Evolutionary conservation across 2,888 invertebrate species (phyloP), one percentile per base, ranked within the genome.

Genomic region (Nomada ruficornis): DNA sequence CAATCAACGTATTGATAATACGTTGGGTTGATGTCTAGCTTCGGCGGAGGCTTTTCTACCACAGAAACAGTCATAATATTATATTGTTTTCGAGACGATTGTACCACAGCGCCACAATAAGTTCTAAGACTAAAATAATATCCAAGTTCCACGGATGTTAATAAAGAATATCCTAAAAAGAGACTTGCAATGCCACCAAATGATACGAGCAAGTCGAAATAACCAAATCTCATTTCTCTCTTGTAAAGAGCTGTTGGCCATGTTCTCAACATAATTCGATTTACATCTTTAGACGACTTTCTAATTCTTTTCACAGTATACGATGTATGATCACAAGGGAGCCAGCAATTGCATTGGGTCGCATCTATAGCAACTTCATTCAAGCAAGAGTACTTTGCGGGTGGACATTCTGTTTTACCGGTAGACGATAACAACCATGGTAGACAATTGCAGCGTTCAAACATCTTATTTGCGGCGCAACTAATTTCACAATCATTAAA

Each of bases 191-290:
- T 95, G n/a, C 95, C 95, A 18, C 95, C 95, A 76, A 94, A 94
- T 0, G 91, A 90, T 2, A 96, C 97, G 60, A 97, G 92, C 69
- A 97, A 94, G 94, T 97, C 97, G 0, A 97, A 96, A 97, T 97
- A 97, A 74, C 97, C 97, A 91, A 97, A 97, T 59, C 97, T 95
- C 23, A 97, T 97, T 92, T 97, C 97, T 47, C 97, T 95, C 90
- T 97, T 97, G 91, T 96, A 97, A 4, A 96, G 95, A 42, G 97
- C 96, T 95, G 96, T 96, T 0, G 97, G 97, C 97, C 97, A 97
- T 0, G 42, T 57, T 10, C 42, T 62, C 13, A 91, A 72, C 0
- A 42, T 23, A 44, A 91, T 82, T n/a, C 54, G 68, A 54, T 13
- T 69, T 4, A 59, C 42, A 3, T 63, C 62, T 23, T 47, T 23